Conservation (phyloP, 2,113 vertebrate genomes). For the Notarius quadriscutis region DNA sequence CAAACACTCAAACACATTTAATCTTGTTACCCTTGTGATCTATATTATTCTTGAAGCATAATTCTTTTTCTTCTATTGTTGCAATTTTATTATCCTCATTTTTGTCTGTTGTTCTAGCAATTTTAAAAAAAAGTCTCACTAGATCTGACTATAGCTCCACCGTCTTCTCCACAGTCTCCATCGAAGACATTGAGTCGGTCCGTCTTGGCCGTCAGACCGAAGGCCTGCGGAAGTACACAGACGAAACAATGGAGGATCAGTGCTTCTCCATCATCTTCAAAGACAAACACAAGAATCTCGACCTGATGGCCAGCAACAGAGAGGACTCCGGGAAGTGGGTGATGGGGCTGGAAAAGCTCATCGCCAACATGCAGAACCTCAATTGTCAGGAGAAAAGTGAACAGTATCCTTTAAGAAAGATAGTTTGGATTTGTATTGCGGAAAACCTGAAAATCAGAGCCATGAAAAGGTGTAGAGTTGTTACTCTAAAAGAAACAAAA, state of each 20-base stretch:
- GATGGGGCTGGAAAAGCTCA: slow-evolving; percentile 80
- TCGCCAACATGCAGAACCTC: slow-evolving; percentile 78
- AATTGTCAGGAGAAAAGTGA: slow-evolving; percentile 82
- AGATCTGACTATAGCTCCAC: not conserved
- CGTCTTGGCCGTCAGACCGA: slow-evolving; percentile 88
- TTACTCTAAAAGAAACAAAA: not conserved
- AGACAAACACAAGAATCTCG: slow-evolving; percentile 82
- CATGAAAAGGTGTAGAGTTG: not conserved
- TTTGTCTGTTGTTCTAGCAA: not conserved
- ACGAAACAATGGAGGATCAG: slow-evolving; percentile 69
- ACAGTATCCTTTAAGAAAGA: slow-evolving; percentile 86
- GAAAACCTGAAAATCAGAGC: not conserved
- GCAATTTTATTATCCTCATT: not conserved
- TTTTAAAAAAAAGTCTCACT: not conserved
- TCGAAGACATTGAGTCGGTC: slow-evolving; percentile 90
- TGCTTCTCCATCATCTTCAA: slow-evolving; percentile 97
- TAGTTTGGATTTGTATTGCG: not conserved
- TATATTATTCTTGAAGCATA: too few species aligned
- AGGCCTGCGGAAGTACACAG: slow-evolving; percentile 83
- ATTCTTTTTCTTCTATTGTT: not conserved
- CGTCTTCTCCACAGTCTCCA: slow-evolving; percentile 75
- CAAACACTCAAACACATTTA: not conserved
- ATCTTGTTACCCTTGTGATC: not conserved
- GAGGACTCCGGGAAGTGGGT: slow-evolving; percentile 82
- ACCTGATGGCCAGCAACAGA: slow-evolving; percentile 78